Evolutionary conservation across 2,113 vertebrate species (phyloP).

Genomic region (Promerops cafer): DNA sequence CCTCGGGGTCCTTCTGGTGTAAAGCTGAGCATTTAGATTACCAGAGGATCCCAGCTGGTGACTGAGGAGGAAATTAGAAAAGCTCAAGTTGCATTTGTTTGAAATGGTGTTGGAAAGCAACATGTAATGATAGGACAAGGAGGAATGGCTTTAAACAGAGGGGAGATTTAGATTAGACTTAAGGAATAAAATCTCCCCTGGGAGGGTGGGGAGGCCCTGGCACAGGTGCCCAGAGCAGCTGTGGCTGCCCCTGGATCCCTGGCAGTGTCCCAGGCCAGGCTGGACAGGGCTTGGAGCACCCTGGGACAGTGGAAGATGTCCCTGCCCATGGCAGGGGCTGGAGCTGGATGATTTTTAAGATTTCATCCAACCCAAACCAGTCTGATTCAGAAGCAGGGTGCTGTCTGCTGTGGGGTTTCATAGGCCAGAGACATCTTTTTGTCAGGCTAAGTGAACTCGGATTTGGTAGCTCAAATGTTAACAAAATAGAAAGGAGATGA

Average conservation of each 20-base stretch:
- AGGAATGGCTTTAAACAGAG: neutral
- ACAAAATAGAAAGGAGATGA: neutral
- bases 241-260: neutral
- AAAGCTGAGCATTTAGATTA: neutral
- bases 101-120: neutral
- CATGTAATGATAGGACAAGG: neutral
- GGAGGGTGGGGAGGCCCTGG: neutral
- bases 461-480: neutral
- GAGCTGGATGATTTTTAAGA: accelerated
- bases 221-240: no score
- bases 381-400: neutral
- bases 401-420: neutral
- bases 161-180: neutral
- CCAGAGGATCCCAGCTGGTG: neutral
- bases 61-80: neutral
- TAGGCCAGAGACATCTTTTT: neutral
- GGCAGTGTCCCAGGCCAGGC: accelerated
- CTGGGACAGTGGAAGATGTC: accelerated
- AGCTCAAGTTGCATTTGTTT: neutral
- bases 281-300: accelerated
- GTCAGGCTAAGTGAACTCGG: neutral
- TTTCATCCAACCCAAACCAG: neutral
- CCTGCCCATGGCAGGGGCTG: neutral
- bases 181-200: neutral
- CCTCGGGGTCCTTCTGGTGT: neutral